A percentile compares a stretch with the other conserved stretches of the same genome.
Conservation (phyloP, 2,113 vertebrate genomes). For the Cranoglanis bouderius region DNA sequence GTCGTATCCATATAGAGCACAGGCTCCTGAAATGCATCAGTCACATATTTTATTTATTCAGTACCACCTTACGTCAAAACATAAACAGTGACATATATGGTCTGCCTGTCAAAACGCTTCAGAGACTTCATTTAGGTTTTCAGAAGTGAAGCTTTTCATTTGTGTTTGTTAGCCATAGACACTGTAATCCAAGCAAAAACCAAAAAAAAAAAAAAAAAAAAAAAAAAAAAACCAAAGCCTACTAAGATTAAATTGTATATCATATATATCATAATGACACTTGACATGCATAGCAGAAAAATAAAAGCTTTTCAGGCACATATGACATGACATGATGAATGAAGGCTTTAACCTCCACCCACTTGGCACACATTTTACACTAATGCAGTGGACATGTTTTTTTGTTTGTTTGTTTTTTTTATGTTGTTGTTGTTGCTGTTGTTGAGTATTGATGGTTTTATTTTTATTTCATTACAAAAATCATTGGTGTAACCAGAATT, state of each 20-base stretch:
- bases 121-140: background rate
- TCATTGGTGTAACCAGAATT: background rate
- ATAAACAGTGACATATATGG: constrained; percentile 31
- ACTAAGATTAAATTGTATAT: too few relatives aligned
- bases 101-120: background rate
- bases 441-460: background rate
- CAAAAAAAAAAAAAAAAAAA: too few relatives aligned
- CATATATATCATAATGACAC: background rate
- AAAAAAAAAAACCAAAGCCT: too few relatives aligned
- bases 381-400: background rate
- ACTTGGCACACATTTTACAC: background rate
- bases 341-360: background rate
- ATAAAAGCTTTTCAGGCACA: background rate
- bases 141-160: background rate
- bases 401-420: background rate
- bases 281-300: background rate
- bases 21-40: constrained; percentile 42
- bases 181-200: background rate
- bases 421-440: background rate
- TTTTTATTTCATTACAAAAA: background rate
- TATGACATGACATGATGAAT: background rate
- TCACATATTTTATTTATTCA: constrained; percentile 39
- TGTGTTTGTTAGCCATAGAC: background rate
- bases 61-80: constrained; percentile 40
- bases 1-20: constrained; percentile 13